These are phyloP conservation scores for Cyanoliseus patagonus DNA, from an alignment of 2,113 vertebrate species.

Conservation along the genomic window DNA sequence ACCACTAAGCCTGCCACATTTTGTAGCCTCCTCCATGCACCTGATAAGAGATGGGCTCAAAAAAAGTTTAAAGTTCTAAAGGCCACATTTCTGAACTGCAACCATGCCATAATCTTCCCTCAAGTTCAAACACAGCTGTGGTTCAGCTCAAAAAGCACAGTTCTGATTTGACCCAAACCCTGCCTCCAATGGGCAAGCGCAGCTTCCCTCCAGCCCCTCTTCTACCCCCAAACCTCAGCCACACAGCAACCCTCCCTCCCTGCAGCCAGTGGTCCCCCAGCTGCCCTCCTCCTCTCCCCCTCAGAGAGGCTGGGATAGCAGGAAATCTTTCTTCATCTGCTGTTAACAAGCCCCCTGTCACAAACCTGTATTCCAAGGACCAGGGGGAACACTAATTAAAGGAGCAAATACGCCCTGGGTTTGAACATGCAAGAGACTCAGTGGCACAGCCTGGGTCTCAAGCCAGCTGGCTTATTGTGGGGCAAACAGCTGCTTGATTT, in stretches of 20 bases:
- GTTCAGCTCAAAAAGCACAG: not conserved
- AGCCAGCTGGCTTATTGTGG: conserved; percentile 56
- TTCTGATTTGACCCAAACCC: not conserved
- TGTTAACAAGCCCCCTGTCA: not conserved
- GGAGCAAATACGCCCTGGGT: not conserved
- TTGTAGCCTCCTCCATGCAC: fast-evolving
- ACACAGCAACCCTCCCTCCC: fast-evolving
- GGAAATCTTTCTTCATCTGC: not conserved
- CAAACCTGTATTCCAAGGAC: not conserved
- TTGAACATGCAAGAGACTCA: not conserved
- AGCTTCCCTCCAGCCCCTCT: not conserved
- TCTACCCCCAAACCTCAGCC: fast-evolving
- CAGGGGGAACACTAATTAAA: conserved; percentile 30
- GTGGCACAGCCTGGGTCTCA: not conserved
- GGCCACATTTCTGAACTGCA: not conserved
- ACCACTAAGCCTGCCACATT: fast-evolving
- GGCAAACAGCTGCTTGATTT: conserved; percentile 54
- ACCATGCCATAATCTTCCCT: not conserved
- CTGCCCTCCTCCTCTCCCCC: not conserved
- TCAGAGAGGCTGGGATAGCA: not conserved
- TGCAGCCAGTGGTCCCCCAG: not conserved
- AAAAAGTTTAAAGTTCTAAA: not conserved
- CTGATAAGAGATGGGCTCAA: not conserved
- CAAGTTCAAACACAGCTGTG: not conserved
- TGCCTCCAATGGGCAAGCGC: not conserved